Percentiles rank a stretch among this genome's conserved stretches.
Conservation (phyloP, 64 coral and sea anemone species). For the Catalaphyllia jardinei region DNA sequence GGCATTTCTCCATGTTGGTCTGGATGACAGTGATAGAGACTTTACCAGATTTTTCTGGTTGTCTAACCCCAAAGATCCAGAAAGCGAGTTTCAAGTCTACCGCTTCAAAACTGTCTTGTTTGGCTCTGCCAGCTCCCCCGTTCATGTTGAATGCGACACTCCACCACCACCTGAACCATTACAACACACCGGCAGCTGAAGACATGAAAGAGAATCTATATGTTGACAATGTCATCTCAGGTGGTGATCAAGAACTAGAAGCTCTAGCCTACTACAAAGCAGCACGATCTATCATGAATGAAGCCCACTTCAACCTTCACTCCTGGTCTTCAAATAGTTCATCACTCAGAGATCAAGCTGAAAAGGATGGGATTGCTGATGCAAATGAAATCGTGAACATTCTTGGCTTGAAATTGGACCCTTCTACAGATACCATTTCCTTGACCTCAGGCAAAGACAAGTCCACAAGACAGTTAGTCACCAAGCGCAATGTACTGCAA, state of each 20-base stretch:
- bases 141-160: slow-evolving; percentile 41
- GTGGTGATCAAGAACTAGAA: slow-evolving; percentile 9
- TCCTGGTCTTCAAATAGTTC: slow-evolving; percentile 66
- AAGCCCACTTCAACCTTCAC: slow-evolving; percentile 64
- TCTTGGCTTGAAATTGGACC: slow-evolving; percentile 66
- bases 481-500: slow-evolving; percentile 24
- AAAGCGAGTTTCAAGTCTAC: slow-evolving; percentile 42
- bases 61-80: slow-evolving; percentile 29
- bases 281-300: slow-evolving; percentile 48
- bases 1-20: slow-evolving; percentile 43
- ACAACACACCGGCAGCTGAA: neutral
- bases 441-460: neutral
- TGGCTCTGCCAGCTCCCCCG: slow-evolving; percentile 17
- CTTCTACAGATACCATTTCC: slow-evolving; percentile 14
- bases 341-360: slow-evolving; percentile 25
- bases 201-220: slow-evolving; percentile 35
- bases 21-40: slow-evolving; percentile 30
- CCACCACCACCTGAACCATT: neutral
- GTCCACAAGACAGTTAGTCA: neutral
- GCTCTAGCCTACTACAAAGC: slow-evolving; percentile 43
- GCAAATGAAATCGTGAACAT: slow-evolving; percentile 27
- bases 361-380: slow-evolving; percentile 28
- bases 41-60: slow-evolving; percentile 62
- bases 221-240: slow-evolving; percentile 44
- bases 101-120: slow-evolving; percentile 51